Conservation (phyloP, 2,113 vertebrate genomes). For the Melanostigma gelatinosum region DNA sequence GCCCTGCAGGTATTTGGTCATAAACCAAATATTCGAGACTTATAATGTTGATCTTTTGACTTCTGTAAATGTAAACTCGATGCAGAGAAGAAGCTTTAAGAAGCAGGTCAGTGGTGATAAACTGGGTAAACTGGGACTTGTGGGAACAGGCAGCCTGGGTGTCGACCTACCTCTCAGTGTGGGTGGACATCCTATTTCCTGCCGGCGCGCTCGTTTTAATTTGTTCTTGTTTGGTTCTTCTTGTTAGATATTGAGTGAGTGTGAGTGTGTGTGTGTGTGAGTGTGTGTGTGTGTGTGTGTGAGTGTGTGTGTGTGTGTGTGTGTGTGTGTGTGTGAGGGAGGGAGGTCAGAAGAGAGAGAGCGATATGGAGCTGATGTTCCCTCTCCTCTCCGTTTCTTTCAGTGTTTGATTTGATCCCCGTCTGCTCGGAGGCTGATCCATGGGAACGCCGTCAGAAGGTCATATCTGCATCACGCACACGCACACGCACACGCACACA, state of each 20-base stretch:
- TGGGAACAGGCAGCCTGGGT: constrained; percentile 71
- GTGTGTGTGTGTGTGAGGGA: constrained; percentile 6
- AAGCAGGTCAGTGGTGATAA: constrained; percentile 3
- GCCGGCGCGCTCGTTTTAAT: constrained; percentile 49
- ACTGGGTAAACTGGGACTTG: constrained; percentile 64
- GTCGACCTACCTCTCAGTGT: constrained; percentile 69
- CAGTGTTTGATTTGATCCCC: constrained; percentile 66
- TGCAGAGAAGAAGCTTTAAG: background rate
- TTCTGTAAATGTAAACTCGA: background rate
- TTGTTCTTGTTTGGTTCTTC: constrained; percentile 52
- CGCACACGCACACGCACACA: constrained; percentile 22
- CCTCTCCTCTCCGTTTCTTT: constrained; percentile 14
- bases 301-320: constrained; percentile 14
- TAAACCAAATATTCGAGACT: background rate
- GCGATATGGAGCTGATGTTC: constrained; percentile 39
- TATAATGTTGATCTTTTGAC: background rate
- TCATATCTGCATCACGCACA: constrained; percentile 61
- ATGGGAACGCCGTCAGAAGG: constrained; percentile 55
- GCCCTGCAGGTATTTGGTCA: background rate
- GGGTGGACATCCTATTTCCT: constrained; percentile 75
- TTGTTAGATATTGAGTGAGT: constrained; percentile 36
- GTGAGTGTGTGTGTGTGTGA: constrained; percentile 25
- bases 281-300: constrained; percentile 3
- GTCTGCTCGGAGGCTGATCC: constrained; percentile 61
- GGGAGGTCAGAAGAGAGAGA: constrained; percentile 25